Percentiles rank a stretch among this genome's conserved stretches.
Evolutionary conservation across 2,113 vertebrate genomes (phyloP).

Genomic region (Willisornis vidua): DNA sequence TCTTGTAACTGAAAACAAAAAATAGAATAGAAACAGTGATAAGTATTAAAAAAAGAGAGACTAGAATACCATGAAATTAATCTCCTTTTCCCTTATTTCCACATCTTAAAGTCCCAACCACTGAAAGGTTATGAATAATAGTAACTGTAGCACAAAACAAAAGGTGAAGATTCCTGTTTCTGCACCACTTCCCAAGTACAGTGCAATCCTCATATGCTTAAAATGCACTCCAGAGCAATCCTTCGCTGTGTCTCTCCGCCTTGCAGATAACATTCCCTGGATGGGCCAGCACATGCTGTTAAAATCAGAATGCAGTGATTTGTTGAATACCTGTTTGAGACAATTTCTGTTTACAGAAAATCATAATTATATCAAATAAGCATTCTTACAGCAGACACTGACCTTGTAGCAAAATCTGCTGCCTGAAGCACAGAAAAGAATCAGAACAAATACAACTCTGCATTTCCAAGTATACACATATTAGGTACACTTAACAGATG

Average conservation of each 20-base stretch:
- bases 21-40: neutral
- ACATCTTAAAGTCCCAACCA: neutral
- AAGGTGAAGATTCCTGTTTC: neutral
- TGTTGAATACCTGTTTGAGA: neutral
- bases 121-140: neutral
- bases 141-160: neutral
- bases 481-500: neutral
- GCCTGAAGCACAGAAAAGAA: neutral
- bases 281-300: fast-evolving
- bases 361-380: neutral
- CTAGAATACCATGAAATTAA: neutral
- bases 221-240: neutral
- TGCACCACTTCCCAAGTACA: neutral
- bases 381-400: neutral
- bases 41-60: neutral
- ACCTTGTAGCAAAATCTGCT: neutral
- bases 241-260: neutral
- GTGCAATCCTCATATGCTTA: neutral
- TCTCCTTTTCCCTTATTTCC: neutral
- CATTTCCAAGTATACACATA: neutral
- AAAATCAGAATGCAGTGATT: neutral
- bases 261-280: neutral
- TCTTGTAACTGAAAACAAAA: conserved; percentile 86
- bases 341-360: neutral
- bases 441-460: neutral